A percentile compares a stretch with the other conserved stretches of the same genome.
Conservation (phyloP, 2,888 invertebrate species). For the Gnatocerus cornutus region DNA sequence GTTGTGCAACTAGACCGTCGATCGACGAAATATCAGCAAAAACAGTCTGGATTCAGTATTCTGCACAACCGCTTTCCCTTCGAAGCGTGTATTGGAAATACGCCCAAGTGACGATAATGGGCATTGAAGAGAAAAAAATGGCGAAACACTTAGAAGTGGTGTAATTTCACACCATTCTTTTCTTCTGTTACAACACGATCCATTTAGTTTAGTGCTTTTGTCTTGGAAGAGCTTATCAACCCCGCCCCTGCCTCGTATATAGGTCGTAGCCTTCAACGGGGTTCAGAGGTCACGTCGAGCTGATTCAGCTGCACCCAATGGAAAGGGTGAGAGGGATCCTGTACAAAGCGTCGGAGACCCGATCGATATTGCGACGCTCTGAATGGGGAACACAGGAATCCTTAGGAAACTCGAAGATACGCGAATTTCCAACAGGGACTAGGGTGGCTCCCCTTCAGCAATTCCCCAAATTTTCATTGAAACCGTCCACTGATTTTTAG, state of each 20-base stretch:
- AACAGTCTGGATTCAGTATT: conserved; percentile 7
- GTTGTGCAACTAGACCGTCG: not conserved
- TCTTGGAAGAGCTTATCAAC: conserved; percentile 36
- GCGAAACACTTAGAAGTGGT: conserved; percentile 34
- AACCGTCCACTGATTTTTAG: not conserved
- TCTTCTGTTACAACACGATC: conserved; percentile 36
- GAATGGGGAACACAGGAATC: conserved; percentile 42
- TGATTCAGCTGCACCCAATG: conserved; percentile 61
- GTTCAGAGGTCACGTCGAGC: conserved; percentile 75
- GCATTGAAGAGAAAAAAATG: conserved; percentile 22
- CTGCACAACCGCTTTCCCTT: conserved; percentile 19
- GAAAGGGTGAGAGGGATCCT: conserved; percentile 50
- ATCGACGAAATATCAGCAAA: conserved; percentile 5
- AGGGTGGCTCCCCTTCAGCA: not conserved
- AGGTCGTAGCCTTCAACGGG: conserved; percentile 74
- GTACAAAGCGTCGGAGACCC: conserved; percentile 44
- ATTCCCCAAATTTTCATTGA: not conserved
- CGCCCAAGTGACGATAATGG: conserved; percentile 28
- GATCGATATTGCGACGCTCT: conserved; percentile 50
- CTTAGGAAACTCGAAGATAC: conserved; percentile 11
- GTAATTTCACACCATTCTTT: conserved; percentile 36
- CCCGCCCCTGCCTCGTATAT: conserved; percentile 58
- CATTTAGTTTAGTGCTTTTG: conserved; percentile 40
- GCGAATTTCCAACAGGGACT: conserved; percentile 4
- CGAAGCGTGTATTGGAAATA: conserved; percentile 17